Percentiles rank a stretch among this genome's conserved stretches.
phyloP scores from a whole-genome alignment of 2,888 invertebrate species.

The Bedellia somnulentella region DNA sequence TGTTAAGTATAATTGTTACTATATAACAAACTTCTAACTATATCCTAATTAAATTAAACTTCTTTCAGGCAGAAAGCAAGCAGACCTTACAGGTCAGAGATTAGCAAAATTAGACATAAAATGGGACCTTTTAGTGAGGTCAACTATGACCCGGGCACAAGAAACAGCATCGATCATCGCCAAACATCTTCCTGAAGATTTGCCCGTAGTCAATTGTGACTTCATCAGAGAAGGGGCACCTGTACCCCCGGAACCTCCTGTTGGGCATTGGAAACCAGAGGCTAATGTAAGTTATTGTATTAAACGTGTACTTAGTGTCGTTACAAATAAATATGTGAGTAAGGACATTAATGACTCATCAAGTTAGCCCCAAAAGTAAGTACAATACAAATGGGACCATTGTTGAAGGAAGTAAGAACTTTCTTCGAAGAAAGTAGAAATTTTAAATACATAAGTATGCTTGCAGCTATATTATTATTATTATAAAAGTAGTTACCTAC shows the following conservation, averaged over 20 bases:
- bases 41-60: not conserved
- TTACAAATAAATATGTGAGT: no score
- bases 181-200: conserved; percentile 63
- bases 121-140: conserved; percentile 79
- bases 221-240: conserved; percentile 93
- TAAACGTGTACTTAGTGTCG: no score
- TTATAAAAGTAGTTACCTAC: no score
- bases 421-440: no score
- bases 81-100: conserved; percentile 80
- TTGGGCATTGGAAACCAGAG: conserved; percentile 86
- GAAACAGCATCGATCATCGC: conserved; percentile 88
- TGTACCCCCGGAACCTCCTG: conserved; percentile 89
- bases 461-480: no score
- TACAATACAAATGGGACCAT: no score
- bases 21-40: not conserved
- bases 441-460: no score
- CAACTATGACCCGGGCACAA: conserved; percentile 91
- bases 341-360: no score
- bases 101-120: conserved; percentile 76
- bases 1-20: not conserved
- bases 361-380: no score
- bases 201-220: conserved; percentile 65
- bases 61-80: conserved; percentile 76
- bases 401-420: no score
- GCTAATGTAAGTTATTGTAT: conserved; percentile 34